Evolutionary conservation across 53 echinoderm and acorn worm genomes (phyloP).

Genomic region (Antedon mediterranea): DNA sequence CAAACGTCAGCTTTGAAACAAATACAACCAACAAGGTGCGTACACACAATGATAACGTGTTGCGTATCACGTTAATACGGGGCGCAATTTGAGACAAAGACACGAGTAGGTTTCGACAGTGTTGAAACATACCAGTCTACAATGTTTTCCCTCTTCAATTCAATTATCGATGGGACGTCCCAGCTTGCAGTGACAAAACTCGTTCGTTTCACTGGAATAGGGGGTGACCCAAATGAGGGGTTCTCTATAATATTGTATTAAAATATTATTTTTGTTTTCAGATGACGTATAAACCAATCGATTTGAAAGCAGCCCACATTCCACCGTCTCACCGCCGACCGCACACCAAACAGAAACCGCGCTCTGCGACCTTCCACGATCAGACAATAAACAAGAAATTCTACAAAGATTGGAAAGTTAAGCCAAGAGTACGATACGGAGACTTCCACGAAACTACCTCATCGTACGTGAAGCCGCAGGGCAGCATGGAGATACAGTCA

Average conservation of each 20-base stretch:
- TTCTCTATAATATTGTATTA: background rate
- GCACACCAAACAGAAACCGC: constrained; percentile 39
- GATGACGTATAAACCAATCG: constrained; percentile 62
- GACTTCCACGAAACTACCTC: constrained; percentile 59
- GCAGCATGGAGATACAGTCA: constrained; percentile 48
- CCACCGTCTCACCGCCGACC: constrained; percentile 26
- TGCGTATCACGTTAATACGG: too few relatives aligned
- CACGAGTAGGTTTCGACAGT: too few relatives aligned
- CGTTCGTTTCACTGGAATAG: background rate
- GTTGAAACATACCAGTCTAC: too few relatives aligned
- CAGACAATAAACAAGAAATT: constrained; percentile 85
- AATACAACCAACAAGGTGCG: constrained; percentile 67
- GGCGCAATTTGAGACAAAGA: too few relatives aligned
- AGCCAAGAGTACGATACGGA: constrained; percentile 76
- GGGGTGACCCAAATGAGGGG: too few relatives aligned
- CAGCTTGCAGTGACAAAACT: background rate
- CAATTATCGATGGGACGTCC: background rate
- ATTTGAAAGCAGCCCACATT: constrained; percentile 21
- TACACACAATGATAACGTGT: too few relatives aligned
- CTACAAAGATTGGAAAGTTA: constrained; percentile 77
- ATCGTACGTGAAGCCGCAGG: constrained; percentile 51
- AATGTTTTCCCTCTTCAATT: too few relatives aligned
- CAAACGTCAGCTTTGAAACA: constrained; percentile 47
- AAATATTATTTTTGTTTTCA: constrained; percentile 14
- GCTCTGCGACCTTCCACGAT: constrained; percentile 70